Evolutionary conservation across 2,113 vertebrate genomes (phyloP), one percentile per base, ranked within the genome.

Genomic region (Acrocephalus kingi): DNA sequence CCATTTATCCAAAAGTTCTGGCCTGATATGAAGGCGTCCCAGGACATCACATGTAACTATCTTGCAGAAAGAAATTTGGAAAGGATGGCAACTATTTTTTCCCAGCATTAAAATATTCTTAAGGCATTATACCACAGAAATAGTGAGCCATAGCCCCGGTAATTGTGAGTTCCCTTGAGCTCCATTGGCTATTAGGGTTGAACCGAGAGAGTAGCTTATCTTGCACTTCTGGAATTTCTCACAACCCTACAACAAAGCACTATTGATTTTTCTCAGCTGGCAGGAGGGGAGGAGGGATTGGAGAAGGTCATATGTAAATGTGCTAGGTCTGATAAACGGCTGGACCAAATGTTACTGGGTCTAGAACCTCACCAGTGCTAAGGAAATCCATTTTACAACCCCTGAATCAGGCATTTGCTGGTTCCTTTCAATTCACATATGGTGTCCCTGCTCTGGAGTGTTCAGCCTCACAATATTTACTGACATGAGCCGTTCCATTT

Each of bases 221-320:
- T 95, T 97, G 96, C 95, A 95, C 83, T 96, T 96, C 51, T 93
- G 92, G 88, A 96, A 96, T 96, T 96, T 95, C 90, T 96, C 96
- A 93, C 93, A 96, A 92, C 92, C 88, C 88, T 66, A 82, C 94
- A 93, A 92, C 88, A 96, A 96, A 94, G 94, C 92, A 52, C 76
- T 91, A 94, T 95, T 87, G 95, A 96, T 97, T 96, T 96, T 96
- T 87, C 76, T 86, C 69, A 92, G 90, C 79, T 10, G 3, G 85
- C 59, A 74, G 78, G 67, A 91, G 71, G 41, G 79, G 52, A 88
- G 64, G 20, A 84, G 86, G 39, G 54, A 69, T 64, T 58, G 88
- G 68, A 75, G 90, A 96, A 96, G 86, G 93, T 94, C 80, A 35
- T 89, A 94, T 90, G 92, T 84, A 96, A 95, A 92, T 93, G 66